Evolutionary conservation across 2,797 vertebrate genomes (phyloP), one percentile per base, ranked within the genome.

Genomic region (Aldrovandia affinis): DNA sequence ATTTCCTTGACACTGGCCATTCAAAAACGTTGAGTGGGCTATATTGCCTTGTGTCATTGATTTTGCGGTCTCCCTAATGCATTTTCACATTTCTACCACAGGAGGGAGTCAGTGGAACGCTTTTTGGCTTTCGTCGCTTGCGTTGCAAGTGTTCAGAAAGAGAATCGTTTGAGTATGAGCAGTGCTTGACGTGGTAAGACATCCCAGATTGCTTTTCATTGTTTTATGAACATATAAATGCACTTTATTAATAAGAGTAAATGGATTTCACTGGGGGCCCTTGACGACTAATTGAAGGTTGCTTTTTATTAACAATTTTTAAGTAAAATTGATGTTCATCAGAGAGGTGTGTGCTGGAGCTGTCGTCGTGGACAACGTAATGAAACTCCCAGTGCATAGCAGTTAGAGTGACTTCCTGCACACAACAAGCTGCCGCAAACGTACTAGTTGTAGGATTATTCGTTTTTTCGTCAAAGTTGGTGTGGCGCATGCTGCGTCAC

Each of bases 211-310:
- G 18, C 55, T 47, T 77, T 18, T 10, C 44, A 78, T 78, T 39
- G 30, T 83, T 47, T 50, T 25, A 59, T 63, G 75, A 79, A 52
- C 77, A 83, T 79, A 79, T 59, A 79, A 79, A 79, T 61, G 44
- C 75, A 79, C 83, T 83, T 83, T 79, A 63, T 79, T 78, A 42
- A 77, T 77, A 55, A 61, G 73, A 77, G n/a, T 77, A 44, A 47
- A 36, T 77, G 20, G 47, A 44, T 44, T 18, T 44, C 9, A 25
- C 25, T 77, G 33, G 39, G 42, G 39, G 42, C 22, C 42, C 73
- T 25, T 44, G 47, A n/a, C 28, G 39, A 75, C 20, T 18, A 42
- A 75, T 42, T 42, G 2, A n/a, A 18, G 36, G 36, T 42, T 6
- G 70, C 39, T 75, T 47, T 25, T 57, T 15, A 20, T 52, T 4